Evolutionary conservation across 2,888 invertebrate species (phyloP).

Genomic region (Drosophila mimetica): DNA sequence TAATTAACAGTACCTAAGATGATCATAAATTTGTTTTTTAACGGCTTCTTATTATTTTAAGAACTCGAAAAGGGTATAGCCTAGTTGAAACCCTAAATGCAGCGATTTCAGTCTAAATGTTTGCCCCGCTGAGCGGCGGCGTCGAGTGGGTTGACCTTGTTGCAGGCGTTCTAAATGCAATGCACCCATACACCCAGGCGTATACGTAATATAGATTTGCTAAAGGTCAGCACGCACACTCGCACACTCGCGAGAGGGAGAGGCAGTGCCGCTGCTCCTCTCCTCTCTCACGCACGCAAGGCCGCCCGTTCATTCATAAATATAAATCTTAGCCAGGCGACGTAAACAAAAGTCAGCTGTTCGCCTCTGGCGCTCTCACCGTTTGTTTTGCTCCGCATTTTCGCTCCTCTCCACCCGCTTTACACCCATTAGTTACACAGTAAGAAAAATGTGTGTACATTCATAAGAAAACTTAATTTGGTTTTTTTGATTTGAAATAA

Average conservation of each 20-base stretch:
- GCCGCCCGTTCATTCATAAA: constrained; percentile 75
- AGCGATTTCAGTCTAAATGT: background rate
- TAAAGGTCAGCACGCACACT: constrained; percentile 76
- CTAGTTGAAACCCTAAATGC: background rate
- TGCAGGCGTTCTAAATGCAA: constrained; percentile 74
- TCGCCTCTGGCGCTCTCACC: constrained; percentile 30
- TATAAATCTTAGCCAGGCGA: constrained; percentile 62
- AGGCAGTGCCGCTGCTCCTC: constrained; percentile 18
- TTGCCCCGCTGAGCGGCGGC: constrained; percentile 38
- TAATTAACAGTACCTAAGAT: no score
- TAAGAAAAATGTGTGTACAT: no score
- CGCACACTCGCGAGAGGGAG: constrained; percentile 33
- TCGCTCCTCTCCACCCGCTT: background rate
- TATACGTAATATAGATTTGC: constrained; percentile 69
- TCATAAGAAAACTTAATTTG: no score
- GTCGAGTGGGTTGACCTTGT: constrained; percentile 70
- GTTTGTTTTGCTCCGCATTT: constrained; percentile 33
- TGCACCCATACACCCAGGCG: constrained; percentile 48
- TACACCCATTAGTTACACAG: background rate
- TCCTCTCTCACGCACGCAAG: constrained; percentile 44
- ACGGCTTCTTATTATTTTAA: background rate
- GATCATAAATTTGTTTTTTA: no score
- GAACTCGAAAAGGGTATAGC: background rate
- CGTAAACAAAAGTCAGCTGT: constrained; percentile 80
- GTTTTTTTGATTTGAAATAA: no score